These are phyloP conservation scores for Pollenia labialis DNA, from an alignment of 2,888 invertebrate genomes.

Conservation along the genomic window DNA sequence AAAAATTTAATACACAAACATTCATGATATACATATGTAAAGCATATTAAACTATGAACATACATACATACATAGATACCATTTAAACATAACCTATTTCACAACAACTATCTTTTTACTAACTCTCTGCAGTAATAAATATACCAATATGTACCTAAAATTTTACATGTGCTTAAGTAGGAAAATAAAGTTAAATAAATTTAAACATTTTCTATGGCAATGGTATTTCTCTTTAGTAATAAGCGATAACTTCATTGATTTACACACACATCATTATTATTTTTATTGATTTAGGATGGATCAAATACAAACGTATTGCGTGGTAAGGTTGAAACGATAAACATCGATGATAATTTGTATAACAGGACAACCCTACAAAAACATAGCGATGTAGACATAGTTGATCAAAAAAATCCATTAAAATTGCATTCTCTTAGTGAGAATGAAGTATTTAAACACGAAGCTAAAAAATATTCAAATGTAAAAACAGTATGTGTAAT, in stretches of 20 bases:
- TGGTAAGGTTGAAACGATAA: not conserved
- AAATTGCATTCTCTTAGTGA: slow-evolving; percentile 62
- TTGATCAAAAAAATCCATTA: not conserved
- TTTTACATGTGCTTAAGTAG: not conserved
- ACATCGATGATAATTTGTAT: slow-evolving; percentile 69
- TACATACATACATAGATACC: not conserved
- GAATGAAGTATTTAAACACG: slow-evolving; percentile 46
- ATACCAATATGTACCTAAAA: not conserved
- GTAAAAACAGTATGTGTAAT: slow-evolving; percentile 36
- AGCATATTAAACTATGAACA: not conserved
- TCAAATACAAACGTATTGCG: slow-evolving; percentile 32
- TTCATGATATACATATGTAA: not conserved
- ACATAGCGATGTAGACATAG: not conserved
- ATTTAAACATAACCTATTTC: not conserved
- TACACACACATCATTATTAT: slow-evolving; percentile 8
- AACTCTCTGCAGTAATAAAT: not conserved
- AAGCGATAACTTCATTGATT: not conserved
- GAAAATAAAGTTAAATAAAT: slow-evolving; percentile 11
- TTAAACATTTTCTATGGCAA: slow-evolving; percentile 3
- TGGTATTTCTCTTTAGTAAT: not conserved
- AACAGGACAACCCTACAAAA: slow-evolving; percentile 76
- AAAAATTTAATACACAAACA: not conserved
- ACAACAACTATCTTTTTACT: not conserved
- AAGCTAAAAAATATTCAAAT: slow-evolving; percentile 2
- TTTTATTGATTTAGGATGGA: slow-evolving; percentile 58